Conservation (phyloP, 2,113 vertebrate species). For the Erythrocebus patas region DNA sequence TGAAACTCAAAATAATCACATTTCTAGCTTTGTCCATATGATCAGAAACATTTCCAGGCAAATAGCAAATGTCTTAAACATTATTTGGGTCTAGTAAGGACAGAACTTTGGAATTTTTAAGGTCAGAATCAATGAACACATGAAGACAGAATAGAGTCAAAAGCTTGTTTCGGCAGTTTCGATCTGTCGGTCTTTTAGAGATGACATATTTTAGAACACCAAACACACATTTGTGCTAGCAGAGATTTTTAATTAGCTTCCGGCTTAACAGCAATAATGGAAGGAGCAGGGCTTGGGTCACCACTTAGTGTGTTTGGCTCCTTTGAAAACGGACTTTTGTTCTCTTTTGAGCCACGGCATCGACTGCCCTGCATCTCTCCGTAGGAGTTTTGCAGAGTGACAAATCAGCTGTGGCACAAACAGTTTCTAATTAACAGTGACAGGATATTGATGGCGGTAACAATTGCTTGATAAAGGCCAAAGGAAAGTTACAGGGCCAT, state of each 20-base stretch:
- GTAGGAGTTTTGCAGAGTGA: not conserved
- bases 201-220: not conserved
- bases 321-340: slow-evolving; percentile 69
- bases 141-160: not conserved
- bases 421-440: slow-evolving; percentile 51
- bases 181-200: not conserved
- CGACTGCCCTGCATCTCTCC: not conserved
- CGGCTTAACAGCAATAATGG: slow-evolving; percentile 34
- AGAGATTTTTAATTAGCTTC: slow-evolving; percentile 68
- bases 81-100: not conserved
- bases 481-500: not conserved
- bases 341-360: not conserved
- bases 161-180: not conserved
- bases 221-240: not conserved
- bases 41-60: slow-evolving; percentile 33
- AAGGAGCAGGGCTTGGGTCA: slow-evolving; percentile 46
- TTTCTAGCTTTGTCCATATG: not conserved
- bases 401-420: slow-evolving; percentile 31
- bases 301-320: slow-evolving; percentile 4
- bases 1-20: slow-evolving; percentile 26
- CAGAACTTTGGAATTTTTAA: not conserved
- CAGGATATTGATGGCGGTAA: slow-evolving; percentile 58
- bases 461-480: not conserved
- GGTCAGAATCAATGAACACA: slow-evolving; percentile 50
- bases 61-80: not conserved